Base-by-base conservation (phyloP, 2,888 invertebrate genomes). In the Polydrusus pterygomalis region DNA sequence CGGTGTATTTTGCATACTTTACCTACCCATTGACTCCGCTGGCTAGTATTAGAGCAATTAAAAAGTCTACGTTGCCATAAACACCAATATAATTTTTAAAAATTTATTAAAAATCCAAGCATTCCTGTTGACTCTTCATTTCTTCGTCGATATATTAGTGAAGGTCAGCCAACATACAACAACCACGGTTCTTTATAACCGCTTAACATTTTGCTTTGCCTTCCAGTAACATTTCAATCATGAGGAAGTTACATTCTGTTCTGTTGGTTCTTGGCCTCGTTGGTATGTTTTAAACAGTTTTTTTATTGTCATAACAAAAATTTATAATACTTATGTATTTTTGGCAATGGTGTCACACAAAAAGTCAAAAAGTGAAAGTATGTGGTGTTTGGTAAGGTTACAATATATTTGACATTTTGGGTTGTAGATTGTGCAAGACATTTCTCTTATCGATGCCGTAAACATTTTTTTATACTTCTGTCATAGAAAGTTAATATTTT, bases 221-320 rank as follows among this genome's bases (percentile, higher is more conserved):
- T 56, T 51, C 70, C 68, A 73, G 76, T 73, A 67, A 76, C 68
- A 68, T 30, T 70, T 74, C 38, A 75, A 75, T 68, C 74, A 77
- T 77, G 77, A 56, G 69, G 62, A 75, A 74, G 77, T 68, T 72
- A 69, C 71, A 62, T 62, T 74, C 74, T 38, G 60, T 75, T 65
- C 45, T 75, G 60, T 63, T 74, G 40, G 45, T 77, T 69, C 65
- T 70, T 25, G 68, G 51, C 38, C 63, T 77, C 18, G 20, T 69
- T 69, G 77, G 77, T 77, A 71, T 72, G 77, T 77, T 65, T 71
- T 64, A 38, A 71, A 54, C n/a, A 43, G 20, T 25, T 58, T 40
- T 47, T 38, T 51, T 40, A 67, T 40, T 51, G 17, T 63, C 15
- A 30, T 49, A 51, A 20, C 18, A 34, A 20, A 67, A 54, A 67